Evolutionary conservation across 2,113 vertebrate genomes (phyloP).

Genomic region (Aegithalos caudatus): DNA sequence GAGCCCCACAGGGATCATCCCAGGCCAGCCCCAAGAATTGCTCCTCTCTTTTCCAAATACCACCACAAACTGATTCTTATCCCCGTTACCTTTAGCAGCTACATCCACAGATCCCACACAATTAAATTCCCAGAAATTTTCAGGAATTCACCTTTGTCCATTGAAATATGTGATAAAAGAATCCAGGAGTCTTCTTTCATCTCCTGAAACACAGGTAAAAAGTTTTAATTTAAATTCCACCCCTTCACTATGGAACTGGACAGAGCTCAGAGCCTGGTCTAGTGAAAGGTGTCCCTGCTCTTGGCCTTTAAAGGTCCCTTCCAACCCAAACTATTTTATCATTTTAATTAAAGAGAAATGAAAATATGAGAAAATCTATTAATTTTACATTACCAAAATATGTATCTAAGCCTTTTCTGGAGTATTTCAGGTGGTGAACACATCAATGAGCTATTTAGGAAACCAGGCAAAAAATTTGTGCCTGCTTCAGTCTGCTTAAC

Average conservation of each 20-base stretch:
- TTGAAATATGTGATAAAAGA: rapidly evolving
- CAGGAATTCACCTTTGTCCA: neutral
- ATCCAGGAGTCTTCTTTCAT: neutral
- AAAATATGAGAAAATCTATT: neutral
- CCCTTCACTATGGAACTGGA: neutral
- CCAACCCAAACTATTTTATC: neutral
- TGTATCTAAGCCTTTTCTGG: neutral
- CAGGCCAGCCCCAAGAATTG: neutral
- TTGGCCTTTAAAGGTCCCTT: neutral
- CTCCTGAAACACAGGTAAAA: neutral
- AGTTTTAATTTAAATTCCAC: neutral
- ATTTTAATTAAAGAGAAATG: neutral
- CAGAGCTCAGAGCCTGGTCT: neutral
- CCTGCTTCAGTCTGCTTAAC: neutral
- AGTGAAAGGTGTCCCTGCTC: neutral
- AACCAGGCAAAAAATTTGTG: neutral
- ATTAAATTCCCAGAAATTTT: neutral
- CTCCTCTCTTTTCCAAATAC: neutral
- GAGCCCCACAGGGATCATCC: neutral
- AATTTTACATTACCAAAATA: neutral
- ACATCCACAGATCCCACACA: neutral
- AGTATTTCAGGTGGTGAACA: neutral
- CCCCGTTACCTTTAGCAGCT: neutral
- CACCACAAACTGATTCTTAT: neutral
- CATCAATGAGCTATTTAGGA: neutral